Evolutionary conservation across 2,113 vertebrate genomes (phyloP).

Genomic region (Anhinga anhinga): DNA sequence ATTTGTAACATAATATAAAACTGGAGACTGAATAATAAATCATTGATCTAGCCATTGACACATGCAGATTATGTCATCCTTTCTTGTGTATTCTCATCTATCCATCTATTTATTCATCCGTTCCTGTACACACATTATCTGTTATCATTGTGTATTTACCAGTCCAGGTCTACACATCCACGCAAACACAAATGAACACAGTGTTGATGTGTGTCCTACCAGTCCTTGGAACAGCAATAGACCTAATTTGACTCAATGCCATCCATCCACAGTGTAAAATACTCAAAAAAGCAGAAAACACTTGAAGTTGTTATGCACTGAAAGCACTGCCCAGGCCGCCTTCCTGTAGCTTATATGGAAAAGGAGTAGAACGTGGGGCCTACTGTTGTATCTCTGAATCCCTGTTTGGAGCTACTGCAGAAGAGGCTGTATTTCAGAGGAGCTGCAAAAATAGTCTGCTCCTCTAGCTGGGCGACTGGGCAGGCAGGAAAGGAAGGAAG

Average conservation of each 20-base stretch:
- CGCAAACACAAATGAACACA: too few species aligned
- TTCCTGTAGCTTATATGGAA: neutral
- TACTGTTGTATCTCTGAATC: neutral
- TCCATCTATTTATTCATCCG: neutral
- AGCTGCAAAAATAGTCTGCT: neutral
- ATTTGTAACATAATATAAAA: neutral
- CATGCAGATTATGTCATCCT: neutral
- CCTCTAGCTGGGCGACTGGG: fast-evolving
- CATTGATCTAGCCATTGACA: neutral
- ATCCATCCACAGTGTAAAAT: neutral
- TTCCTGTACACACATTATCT: neutral
- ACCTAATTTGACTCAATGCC: neutral
- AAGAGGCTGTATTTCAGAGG: neutral
- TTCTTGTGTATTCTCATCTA: neutral
- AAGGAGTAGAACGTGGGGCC: neutral
- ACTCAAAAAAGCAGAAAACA: neutral
- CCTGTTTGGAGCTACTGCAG: neutral
- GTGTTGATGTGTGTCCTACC: neutral
- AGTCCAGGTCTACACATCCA: neutral
- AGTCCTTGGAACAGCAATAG: neutral
- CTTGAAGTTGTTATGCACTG: fast-evolving
- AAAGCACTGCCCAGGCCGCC: neutral
- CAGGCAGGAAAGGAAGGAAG: neutral
- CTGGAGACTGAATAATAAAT: neutral
- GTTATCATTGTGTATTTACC: neutral